A percentile compares a stretch with the other conserved stretches of the same genome.
phyloP scores from a whole-genome alignment of 2,113 vertebrate genomes.

The Pyrgilauda ruficollis region DNA sequence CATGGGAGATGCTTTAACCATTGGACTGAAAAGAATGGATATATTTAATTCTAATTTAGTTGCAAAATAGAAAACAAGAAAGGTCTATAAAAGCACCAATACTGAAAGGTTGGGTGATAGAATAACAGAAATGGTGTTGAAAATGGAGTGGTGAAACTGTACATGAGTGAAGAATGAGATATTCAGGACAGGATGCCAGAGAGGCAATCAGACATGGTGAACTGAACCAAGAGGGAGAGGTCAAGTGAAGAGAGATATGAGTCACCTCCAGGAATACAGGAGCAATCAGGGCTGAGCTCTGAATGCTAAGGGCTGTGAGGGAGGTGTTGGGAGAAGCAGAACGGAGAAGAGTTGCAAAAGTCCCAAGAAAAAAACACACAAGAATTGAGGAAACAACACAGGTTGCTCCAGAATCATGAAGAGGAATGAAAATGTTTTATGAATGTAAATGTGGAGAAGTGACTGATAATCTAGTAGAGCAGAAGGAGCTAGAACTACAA shows the following conservation, averaged over 20 bases:
- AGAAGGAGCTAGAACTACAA: background rate
- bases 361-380: background rate
- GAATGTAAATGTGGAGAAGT: accelerated
- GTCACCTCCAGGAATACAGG: background rate
- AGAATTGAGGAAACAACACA: background rate
- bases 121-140: background rate
- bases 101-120: background rate
- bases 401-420: background rate
- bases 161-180: background rate
- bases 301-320: background rate
- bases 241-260: background rate
- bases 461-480: background rate
- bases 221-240: background rate
- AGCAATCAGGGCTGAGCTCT: background rate
- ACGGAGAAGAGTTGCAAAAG: background rate
- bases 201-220: background rate
- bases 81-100: background rate
- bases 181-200: background rate
- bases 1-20: background rate
- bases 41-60: background rate
- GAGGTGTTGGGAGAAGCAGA: background rate
- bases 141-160: background rate
- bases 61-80: background rate
- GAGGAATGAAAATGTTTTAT: background rate
- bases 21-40: background rate